Percentiles rank a stretch among this genome's conserved stretches.
Evolutionary conservation across 1,140 invertebrate genomes (phyloP).

Genomic region (Euglossa dilemma): DNA sequence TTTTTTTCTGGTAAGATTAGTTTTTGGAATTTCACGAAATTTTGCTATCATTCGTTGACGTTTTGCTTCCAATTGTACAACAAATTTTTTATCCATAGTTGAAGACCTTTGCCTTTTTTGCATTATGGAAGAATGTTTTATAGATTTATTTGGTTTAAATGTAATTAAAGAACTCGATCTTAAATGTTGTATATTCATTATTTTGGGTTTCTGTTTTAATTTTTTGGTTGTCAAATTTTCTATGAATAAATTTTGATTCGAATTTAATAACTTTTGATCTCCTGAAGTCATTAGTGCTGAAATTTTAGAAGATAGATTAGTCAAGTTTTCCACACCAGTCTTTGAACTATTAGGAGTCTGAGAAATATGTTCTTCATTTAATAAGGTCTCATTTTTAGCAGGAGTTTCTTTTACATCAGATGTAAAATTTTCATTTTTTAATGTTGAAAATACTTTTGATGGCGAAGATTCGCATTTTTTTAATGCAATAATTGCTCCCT

Average conservation of each 20-base stretch:
- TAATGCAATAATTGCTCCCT: neutral
- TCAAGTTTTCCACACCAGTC: conserved; percentile 70
- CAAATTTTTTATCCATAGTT: conserved; percentile 6
- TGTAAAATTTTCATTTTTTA: conserved; percentile 59
- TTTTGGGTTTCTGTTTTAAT: conserved; percentile 43
- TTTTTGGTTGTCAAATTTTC: neutral
- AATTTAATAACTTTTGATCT: conserved; percentile 20
- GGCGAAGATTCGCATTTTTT: conserved; percentile 65
- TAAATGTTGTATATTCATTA: conserved; percentile 50
- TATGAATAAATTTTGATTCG: neutral
- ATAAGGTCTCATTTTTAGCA: conserved; percentile 72
- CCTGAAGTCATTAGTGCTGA: conserved; percentile 67
- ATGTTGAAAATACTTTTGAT: conserved; percentile 71
- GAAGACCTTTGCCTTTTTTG: neutral
- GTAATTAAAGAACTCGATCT: neutral
- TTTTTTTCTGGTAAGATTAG: conserved; percentile 24
- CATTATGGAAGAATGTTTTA: neutral
- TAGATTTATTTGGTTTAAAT: neutral
- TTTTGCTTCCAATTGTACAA: conserved; percentile 68
- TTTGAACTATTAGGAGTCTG: conserved; percentile 79
- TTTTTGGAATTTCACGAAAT: conserved; percentile 59
- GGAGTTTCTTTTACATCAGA: conserved; percentile 73
- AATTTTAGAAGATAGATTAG: conserved; percentile 76
- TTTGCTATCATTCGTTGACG: conserved; percentile 70
- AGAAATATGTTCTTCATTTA: conserved; percentile 74